Evolutionary conservation across 2,113 vertebrate species (phyloP), one percentile per base, ranked within the genome.

Genomic region (Probosciger aterrimus): DNA sequence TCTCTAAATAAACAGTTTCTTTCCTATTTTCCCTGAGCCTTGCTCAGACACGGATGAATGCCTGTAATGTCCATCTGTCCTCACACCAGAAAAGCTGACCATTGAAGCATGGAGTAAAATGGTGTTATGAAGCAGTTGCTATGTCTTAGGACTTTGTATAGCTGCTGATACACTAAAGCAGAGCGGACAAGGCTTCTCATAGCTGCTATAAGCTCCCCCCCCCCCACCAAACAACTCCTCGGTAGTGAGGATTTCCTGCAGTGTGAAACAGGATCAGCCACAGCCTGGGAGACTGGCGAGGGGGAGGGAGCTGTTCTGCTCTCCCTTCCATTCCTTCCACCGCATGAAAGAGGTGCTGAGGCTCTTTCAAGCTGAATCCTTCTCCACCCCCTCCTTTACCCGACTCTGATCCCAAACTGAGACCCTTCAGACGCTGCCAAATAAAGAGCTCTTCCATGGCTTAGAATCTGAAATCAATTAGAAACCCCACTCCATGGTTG

Each of bases 181-280:
- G 80, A 81, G 73, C 65, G 43, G 35, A 46, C 30, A 5, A 19
- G 52, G 84, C 87, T 84, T 82, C 82, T 17, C 4, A 0, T 20
- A n/a, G 92, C 83, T 16, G 73, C 86, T 71, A 2, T 11, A 4
- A 76, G 64, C 30, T 17, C 12, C 25, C 60, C 27, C 4, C 13
- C 27, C 4, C 13, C 8, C 9, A 20, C 24, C 53, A 53, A 37
- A 64, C 65, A 79, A 9, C 93, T 69, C 64, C 17, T 31, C 1
- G 1, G 39, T 18, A 73, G 65, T 6, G 92, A 95, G 93, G 79
- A 62, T 96, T 97, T 88, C 92, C 90, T 79, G 4, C 74, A 14
- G 55, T 27, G 86, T 88, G 95, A 75, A 93, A 90, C 76, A 76
- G 79, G 68, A 90, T 94, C 95, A 93, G 94, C 65, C 2, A 4